Evolutionary conservation across 2,888 invertebrate genomes (phyloP).

Genomic region (Lepidochrysops patricia): DNA sequence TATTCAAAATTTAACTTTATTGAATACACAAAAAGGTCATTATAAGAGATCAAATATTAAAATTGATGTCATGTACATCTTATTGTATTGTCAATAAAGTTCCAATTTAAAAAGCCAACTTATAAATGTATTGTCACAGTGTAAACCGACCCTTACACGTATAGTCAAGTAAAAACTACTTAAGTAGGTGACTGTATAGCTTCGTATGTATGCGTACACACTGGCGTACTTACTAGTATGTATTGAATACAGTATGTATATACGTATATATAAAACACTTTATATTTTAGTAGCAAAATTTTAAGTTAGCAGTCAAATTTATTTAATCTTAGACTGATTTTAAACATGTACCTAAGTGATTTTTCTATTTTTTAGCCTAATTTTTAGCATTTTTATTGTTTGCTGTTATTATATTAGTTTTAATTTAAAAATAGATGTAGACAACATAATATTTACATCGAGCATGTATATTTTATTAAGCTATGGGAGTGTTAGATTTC

Average conservation of each 20-base stretch:
- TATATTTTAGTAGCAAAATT: not conserved
- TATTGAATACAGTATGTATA: not conserved
- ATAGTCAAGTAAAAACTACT: not conserved
- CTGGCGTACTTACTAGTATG: not conserved
- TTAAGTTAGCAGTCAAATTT: not conserved
- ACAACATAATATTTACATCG: not conserved
- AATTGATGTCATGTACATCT: too few relatives aligned
- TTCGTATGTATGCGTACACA: not conserved
- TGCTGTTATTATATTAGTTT: not conserved
- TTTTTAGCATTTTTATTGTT: not conserved
- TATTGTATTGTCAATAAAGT: too few relatives aligned
- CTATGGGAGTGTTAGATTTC: conserved; percentile 7
- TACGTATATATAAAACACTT: not conserved
- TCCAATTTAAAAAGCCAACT: too few relatives aligned
- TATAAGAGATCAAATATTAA: too few relatives aligned
- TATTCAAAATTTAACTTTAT: too few relatives aligned
- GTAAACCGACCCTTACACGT: too few relatives aligned
- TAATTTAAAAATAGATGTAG: not conserved
- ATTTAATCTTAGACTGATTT: conserved; percentile 7
- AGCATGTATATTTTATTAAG: not conserved
- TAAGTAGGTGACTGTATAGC: not conserved
- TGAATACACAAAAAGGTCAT: too few relatives aligned
- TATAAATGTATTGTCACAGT: too few relatives aligned
- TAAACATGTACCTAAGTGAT: not conserved
- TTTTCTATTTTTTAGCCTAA: not conserved